Base-by-base conservation (phyloP, 2,113 vertebrate species). In the Toxotes chatareus region DNA sequence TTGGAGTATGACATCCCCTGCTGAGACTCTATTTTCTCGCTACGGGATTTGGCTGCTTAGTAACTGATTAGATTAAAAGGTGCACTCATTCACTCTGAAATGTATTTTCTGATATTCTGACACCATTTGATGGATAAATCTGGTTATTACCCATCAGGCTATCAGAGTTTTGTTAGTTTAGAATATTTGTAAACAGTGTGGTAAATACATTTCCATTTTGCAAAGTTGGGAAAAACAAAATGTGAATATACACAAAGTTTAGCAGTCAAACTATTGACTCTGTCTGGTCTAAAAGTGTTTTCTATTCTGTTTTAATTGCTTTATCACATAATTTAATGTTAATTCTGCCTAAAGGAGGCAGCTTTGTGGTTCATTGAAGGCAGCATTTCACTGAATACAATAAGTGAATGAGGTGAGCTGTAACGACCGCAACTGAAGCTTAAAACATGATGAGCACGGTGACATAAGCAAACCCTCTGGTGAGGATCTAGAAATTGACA, bases 381-480 rank as follows among this genome's bases (percentile, higher is more conserved):
- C 55, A 70, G 56, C 57, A 53, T 64, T 85, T 77, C 57, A 84
- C 40, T 73, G 61, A 76, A 27, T 61, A 61, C 32, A 75, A 72
- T 14, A 42, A 70, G 64, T 17, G 14, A 77, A 65, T 12, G 23
- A 79, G 76, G 57, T 62, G 19, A 61, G 73, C 47, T 73, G 42
- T 46, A 73, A 17, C 49, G 38, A 74, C 57, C 44, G 38, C 70
- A 84, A 84, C 79, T 74, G 44, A 71, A 74, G 23, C 78, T 85
- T 47, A 55, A 88, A 83, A 84, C 57, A 80, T n/a, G 74, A 90
- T 46, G 68, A 74, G 86, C 71, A 59, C 17, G 8, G 70, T 88
- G 86, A 91, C 85, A 86, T 84, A 73, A 84, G 85, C 85, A 46
- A 75, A 78, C 70, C 88, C 88, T 86, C 83, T 65, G 78, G 89